Percentiles rank a stretch among this genome's conserved stretches.
phyloP scores from a whole-genome alignment of 1,140 invertebrate species.

The Drosophila erecta region DNA sequence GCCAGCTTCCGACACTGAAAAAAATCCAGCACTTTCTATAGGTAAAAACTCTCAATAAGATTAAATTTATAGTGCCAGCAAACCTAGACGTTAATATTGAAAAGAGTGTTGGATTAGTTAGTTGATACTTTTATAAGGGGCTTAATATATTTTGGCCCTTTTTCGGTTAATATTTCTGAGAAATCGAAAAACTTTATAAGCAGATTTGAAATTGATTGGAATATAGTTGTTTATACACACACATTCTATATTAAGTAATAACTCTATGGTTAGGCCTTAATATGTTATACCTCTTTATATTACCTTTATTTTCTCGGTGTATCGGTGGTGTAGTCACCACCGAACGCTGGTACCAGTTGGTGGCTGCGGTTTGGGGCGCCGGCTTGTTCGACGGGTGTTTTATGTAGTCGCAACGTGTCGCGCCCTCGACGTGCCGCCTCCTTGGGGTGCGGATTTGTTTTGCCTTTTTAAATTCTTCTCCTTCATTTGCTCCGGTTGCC shows the following conservation, averaged over 20 bases:
- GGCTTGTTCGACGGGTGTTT: constrained; percentile 70
- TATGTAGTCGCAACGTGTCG: constrained; percentile 73
- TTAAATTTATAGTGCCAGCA: too few relatives aligned
- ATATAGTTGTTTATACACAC: too few relatives aligned
- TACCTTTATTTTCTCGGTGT: too few relatives aligned
- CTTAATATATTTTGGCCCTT: too few relatives aligned
- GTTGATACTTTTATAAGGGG: too few relatives aligned
- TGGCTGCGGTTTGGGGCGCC: constrained; percentile 51
- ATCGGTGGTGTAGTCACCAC: constrained; percentile 15
- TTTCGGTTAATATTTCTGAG: too few relatives aligned
- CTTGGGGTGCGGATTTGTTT: constrained; percentile 72
- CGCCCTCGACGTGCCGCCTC: constrained; percentile 25
- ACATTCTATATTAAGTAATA: background rate
- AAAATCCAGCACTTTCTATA: background rate
- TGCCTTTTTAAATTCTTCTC: constrained; percentile 84
- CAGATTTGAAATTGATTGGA: too few relatives aligned
- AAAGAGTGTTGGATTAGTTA: too few relatives aligned
- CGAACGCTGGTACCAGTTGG: constrained; percentile 33
- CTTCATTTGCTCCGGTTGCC: constrained; percentile 77
- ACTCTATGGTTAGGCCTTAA: too few relatives aligned
- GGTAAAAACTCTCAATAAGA: background rate
- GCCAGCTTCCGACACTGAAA: constrained; percentile 17
- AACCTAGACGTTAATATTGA: too few relatives aligned
- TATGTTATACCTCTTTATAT: too few relatives aligned
- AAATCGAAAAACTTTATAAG: too few relatives aligned